Evolutionary conservation across 2,113 vertebrate genomes (phyloP).

Genomic region (Rhea pennata): DNA sequence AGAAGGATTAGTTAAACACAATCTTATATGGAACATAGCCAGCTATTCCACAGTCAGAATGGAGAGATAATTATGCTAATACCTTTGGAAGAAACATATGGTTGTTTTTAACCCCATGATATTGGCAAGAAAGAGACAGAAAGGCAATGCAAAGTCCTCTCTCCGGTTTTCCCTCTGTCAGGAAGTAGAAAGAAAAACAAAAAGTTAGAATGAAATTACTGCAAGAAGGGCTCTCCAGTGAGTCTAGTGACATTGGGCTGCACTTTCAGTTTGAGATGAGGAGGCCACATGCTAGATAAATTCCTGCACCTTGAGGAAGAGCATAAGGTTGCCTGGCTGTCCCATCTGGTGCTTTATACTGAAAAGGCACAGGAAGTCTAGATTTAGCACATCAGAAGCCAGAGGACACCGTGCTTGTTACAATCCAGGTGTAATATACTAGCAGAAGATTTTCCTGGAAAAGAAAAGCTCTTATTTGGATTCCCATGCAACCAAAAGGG

Average conservation of each 20-base stretch:
- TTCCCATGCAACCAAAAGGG: neutral
- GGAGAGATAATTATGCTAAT: conserved; percentile 21
- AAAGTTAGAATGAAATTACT: neutral
- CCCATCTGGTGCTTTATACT: fast-evolving
- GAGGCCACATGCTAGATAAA: neutral
- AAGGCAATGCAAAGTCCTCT: neutral
- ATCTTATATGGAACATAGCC: neutral
- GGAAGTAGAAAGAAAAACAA: neutral
- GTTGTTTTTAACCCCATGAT: neutral
- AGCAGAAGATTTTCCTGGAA: neutral
- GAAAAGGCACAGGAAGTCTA: neutral
- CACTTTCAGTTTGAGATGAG: neutral
- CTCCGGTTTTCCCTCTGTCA: neutral
- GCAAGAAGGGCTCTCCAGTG: neutral
- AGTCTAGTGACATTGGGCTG: neutral
- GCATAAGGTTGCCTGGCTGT: neutral
- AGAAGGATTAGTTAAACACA: conserved; percentile 35
- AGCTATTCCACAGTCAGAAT: neutral
- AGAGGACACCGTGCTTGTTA: neutral
- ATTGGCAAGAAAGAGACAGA: neutral
- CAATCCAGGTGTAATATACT: neutral
- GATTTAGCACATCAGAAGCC: neutral
- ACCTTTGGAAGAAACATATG: neutral
- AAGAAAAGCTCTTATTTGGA: fast-evolving
- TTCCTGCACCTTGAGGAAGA: no score